phyloP scores from a whole-genome alignment of 2,113 vertebrate species.

The Aldabrachelys gigantea region DNA sequence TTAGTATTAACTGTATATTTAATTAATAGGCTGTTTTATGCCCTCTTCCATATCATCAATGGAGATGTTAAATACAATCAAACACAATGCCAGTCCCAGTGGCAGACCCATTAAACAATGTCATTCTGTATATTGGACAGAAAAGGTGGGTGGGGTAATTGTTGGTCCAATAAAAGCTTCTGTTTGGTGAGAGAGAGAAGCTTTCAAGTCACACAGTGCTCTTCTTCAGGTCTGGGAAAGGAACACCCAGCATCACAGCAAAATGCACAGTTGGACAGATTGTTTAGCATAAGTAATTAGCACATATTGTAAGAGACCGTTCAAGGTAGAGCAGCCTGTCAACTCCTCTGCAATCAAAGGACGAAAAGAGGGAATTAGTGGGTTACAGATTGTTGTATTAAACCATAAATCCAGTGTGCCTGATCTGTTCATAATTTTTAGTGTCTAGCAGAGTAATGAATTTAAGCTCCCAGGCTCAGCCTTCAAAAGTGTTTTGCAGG shows the following conservation, averaged over 20 bases:
- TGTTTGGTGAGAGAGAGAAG: background rate
- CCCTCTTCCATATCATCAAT: background rate
- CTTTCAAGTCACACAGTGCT: background rate
- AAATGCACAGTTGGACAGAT: background rate
- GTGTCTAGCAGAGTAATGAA: background rate
- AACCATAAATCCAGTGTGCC: background rate
- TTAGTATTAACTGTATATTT: background rate
- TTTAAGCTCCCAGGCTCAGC: background rate
- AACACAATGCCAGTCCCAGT: background rate
- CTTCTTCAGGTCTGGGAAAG: background rate
- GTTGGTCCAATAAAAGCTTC: background rate
- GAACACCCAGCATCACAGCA: background rate
- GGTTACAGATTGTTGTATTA: background rate
- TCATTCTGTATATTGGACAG: background rate
- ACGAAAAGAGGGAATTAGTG: background rate
- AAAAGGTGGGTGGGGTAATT: background rate
- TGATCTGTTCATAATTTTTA: background rate
- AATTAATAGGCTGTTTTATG: constrained; percentile 24
- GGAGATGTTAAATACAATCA: constrained; percentile 24
- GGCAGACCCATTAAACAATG: background rate
- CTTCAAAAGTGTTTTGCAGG: background rate
- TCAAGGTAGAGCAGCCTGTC: background rate
- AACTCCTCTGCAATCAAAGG: background rate
- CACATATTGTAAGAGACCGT: background rate
- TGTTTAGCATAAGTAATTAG: background rate